Evolutionary conservation across 2,113 vertebrate species (phyloP).

Genomic region (Cynopterus brachyotis): DNA sequence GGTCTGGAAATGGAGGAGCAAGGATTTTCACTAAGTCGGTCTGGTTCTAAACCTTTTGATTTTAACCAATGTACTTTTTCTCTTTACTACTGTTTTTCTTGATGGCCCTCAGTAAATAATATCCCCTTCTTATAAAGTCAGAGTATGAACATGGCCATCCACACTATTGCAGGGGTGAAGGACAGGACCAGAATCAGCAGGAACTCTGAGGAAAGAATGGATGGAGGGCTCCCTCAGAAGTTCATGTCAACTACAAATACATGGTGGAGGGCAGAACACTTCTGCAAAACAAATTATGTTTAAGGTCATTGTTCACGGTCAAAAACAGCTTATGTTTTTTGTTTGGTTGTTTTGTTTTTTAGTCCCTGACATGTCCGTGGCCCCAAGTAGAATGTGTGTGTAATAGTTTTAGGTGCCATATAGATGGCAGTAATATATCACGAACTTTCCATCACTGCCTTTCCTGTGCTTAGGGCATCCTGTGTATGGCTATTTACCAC

Average conservation of each 20-base stretch:
- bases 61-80: not conserved
- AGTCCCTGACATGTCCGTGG: not conserved
- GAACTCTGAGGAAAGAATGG: not conserved
- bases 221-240: not conserved
- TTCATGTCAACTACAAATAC: not conserved
- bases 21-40: not conserved
- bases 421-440: not conserved
- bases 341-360: not conserved
- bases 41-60: not conserved
- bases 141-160: not conserved
- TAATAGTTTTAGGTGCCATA: not conserved
- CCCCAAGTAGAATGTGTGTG: not conserved
- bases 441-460: not conserved
- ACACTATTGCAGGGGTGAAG: not conserved
- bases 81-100: not conserved
- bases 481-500: not conserved
- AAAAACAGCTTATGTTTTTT: not conserved
- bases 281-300: not conserved
- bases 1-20: not conserved
- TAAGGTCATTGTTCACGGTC: not conserved
- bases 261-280: not conserved
- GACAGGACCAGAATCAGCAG: not conserved
- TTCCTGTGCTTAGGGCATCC: accelerated
- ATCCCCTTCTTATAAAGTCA: not conserved
- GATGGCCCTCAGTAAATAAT: not conserved